Conservation (phyloP, 2,888 invertebrate genomes). For the Scaptodrosophila latifasciaeformis region DNA sequence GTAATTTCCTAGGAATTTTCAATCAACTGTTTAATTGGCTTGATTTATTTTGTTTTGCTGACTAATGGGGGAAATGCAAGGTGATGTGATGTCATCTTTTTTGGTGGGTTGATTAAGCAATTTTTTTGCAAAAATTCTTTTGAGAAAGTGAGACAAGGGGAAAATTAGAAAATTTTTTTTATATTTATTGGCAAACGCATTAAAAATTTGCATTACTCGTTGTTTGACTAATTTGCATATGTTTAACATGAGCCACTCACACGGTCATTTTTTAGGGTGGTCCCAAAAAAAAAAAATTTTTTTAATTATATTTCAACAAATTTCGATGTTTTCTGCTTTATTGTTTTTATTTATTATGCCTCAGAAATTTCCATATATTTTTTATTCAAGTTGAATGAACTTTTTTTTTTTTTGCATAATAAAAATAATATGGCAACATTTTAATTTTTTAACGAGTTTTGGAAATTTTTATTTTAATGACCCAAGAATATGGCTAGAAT, state of each 20-base stretch:
- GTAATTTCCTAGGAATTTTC: conserved; percentile 21
- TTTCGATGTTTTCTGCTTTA: no score
- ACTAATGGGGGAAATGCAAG: conserved; percentile 35
- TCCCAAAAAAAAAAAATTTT: background rate
- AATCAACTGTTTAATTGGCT: conserved; percentile 28
- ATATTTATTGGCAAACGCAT: conserved; percentile 32
- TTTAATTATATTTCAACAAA: no score
- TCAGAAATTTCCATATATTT: no score
- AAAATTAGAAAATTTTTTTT: conserved; percentile 24
- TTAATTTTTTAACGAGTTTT: no score
- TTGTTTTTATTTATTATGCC: no score
- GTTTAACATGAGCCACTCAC: background rate
- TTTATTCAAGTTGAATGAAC: no score
- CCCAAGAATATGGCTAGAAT: no score
- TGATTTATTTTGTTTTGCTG: conserved; percentile 32
- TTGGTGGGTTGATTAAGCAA: background rate
- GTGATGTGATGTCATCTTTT: conserved; percentile 25
- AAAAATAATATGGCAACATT: no score
- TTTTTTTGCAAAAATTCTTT: no score
- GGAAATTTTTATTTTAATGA: no score
- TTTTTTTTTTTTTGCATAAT: no score
- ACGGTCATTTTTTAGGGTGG: conserved; percentile 4
- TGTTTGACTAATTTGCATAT: conserved; percentile 19
- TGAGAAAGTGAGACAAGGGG: no score
- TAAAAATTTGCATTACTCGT: conserved; percentile 22